Conservation (phyloP, 2,113 vertebrate species). For the Arizona elegans region DNA sequence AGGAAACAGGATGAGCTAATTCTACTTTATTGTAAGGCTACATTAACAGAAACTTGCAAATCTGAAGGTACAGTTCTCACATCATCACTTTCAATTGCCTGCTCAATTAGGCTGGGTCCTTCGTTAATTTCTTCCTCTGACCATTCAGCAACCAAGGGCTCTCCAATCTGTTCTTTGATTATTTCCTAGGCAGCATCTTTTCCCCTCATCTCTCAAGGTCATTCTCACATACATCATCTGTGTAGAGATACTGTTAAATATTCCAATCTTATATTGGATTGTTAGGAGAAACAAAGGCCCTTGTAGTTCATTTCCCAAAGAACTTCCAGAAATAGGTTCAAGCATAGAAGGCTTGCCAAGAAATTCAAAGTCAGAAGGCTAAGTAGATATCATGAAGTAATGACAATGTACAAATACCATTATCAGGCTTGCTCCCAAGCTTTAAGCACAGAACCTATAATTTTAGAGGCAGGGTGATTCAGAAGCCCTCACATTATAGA, state of each 20-base stretch:
- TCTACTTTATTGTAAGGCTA: background rate
- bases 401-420: background rate
- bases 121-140: background rate
- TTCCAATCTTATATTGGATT: background rate
- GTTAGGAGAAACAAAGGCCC: background rate
- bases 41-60: background rate
- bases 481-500: background rate
- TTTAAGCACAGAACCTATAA: background rate
- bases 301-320: background rate
- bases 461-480: background rate
- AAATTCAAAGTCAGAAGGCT: background rate
- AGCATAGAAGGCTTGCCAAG: background rate
- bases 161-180: background rate
- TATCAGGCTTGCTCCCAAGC: background rate
- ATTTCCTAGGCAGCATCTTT: background rate
- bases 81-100: background rate
- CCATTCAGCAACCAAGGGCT: background rate
- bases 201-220: background rate
- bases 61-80: background rate
- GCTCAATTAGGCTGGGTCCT: background rate
- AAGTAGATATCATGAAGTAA: background rate
- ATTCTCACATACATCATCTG: background rate
- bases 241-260: background rate
- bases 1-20: background rate
- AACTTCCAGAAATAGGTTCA: background rate